Percentiles rank a stretch among this genome's conserved stretches.
phyloP scores from a whole-genome alignment of 2,797 vertebrate genomes.

The Semotilus atromaculatus region DNA sequence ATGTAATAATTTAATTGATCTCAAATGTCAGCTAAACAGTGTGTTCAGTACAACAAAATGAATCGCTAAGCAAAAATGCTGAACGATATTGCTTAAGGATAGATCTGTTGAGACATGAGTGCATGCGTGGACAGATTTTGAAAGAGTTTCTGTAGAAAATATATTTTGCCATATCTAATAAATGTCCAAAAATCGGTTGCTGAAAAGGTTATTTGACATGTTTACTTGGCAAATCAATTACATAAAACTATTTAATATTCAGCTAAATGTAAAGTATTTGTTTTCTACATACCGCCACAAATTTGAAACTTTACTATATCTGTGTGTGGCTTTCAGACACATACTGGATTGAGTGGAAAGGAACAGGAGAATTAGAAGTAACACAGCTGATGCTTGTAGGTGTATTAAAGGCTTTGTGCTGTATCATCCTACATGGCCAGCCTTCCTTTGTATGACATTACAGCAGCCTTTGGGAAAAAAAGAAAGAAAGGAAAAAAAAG shows the following conservation, averaged over 20 bases:
- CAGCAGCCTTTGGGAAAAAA: background rate
- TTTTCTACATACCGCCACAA: background rate
- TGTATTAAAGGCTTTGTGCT: background rate
- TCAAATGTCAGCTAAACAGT: background rate
- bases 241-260: background rate
- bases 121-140: too few relatives aligned
- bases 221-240: background rate
- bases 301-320: too few relatives aligned
- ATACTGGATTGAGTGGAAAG: background rate
- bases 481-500: background rate
- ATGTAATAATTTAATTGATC: slow-evolving; percentile 27
- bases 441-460: background rate
- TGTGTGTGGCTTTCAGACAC: too few relatives aligned
- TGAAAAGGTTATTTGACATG: too few relatives aligned
- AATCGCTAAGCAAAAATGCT: background rate
- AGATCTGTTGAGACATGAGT: background rate
- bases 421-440: background rate
- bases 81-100: background rate
- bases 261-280: background rate
- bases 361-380: background rate
- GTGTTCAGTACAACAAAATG: background rate
- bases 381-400: background rate
- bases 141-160: background rate
- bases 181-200: background rate
- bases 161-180: background rate